These are phyloP conservation scores for Xenopus borealis DNA, from an alignment of 2,113 vertebrate genomes.

Conservation along the genomic window DNA sequence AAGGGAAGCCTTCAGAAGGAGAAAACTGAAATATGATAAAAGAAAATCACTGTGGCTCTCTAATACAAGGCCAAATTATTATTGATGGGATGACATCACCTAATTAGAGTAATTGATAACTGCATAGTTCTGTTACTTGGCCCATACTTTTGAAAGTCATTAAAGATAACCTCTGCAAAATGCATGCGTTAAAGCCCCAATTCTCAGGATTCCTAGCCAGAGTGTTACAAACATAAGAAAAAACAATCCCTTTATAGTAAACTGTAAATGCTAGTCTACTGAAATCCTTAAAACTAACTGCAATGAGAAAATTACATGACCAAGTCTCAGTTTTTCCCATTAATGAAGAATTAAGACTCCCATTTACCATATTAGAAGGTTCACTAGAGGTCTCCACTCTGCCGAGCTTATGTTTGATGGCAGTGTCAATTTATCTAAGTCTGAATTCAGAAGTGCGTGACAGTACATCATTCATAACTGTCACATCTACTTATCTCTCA, in stretches of 20 bases:
- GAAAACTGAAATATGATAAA: no score
- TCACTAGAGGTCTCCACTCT: slow-evolving; percentile 77
- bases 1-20: no score
- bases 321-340: slow-evolving; percentile 85
- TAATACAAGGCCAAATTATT: no score
- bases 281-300: slow-evolving; percentile 92
- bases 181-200: no score
- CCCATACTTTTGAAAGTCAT: no score
- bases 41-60: no score
- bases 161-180: no score
- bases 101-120: no score
- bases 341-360: slow-evolving; percentile 97
- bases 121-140: no score
- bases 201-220: no score
- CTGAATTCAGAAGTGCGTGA: slow-evolving; percentile 70
- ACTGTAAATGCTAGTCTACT: slow-evolving; percentile 77
- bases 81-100: no score
- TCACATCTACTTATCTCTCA: slow-evolving; percentile 90
- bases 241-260: slow-evolving; percentile 86
- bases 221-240: slow-evolving; percentile 87
- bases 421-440: slow-evolving; percentile 81
- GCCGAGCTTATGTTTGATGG: slow-evolving; percentile 80
- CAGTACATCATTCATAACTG: slow-evolving; percentile 88
- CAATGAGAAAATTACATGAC: slow-evolving; percentile 89
- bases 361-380: slow-evolving; percentile 93